Conservation (phyloP, 2,113 vertebrate genomes). For the Alosa alosa region DNA sequence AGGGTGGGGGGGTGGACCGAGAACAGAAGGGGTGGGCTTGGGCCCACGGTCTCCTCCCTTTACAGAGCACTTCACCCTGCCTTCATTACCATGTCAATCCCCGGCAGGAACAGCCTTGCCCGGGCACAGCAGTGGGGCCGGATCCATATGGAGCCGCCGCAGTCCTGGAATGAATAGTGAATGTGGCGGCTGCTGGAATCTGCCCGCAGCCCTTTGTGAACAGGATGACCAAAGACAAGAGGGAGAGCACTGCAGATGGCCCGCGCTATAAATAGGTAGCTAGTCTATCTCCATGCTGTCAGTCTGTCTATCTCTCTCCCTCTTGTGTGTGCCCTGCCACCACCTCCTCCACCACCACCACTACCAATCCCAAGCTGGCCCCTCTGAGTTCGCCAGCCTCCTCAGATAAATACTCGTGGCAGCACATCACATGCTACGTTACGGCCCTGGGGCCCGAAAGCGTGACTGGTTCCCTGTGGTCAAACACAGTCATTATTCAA, state of each 20-base stretch:
- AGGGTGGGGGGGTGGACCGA: slow-evolving; percentile 35
- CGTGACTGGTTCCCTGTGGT: slow-evolving; percentile 30
- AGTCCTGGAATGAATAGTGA: slow-evolving; percentile 94
- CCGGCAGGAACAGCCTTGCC: slow-evolving; percentile 77
- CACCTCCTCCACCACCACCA: neutral
- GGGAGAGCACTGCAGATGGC: slow-evolving; percentile 85
- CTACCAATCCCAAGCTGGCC: slow-evolving; percentile 45
- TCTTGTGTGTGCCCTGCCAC: neutral
- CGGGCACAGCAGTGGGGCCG: slow-evolving; percentile 86
- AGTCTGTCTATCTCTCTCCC: slow-evolving; percentile 73
- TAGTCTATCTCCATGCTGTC: slow-evolving; percentile 75
- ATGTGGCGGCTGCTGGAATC: slow-evolving; percentile 89
- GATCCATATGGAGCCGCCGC: slow-evolving; percentile 85
- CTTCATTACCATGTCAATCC: slow-evolving; percentile 97
- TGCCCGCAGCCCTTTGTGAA: slow-evolving; percentile 86
- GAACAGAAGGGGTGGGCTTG: slow-evolving; percentile 63
- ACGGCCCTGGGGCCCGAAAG: slow-evolving; percentile 41
- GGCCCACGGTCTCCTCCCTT: slow-evolving; percentile 52
- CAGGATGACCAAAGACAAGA: slow-evolving; percentile 89
- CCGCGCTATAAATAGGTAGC: slow-evolving; percentile 80
- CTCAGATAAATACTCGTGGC: slow-evolving; percentile 47
- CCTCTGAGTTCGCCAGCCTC: slow-evolving; percentile 45
- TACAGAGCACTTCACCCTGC: slow-evolving; percentile 65
- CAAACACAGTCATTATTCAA: slow-evolving; percentile 48
- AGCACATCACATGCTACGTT: slow-evolving; percentile 46